Evolutionary conservation across 2,797 vertebrate species (phyloP).

Genomic region (Falco concolor): DNA sequence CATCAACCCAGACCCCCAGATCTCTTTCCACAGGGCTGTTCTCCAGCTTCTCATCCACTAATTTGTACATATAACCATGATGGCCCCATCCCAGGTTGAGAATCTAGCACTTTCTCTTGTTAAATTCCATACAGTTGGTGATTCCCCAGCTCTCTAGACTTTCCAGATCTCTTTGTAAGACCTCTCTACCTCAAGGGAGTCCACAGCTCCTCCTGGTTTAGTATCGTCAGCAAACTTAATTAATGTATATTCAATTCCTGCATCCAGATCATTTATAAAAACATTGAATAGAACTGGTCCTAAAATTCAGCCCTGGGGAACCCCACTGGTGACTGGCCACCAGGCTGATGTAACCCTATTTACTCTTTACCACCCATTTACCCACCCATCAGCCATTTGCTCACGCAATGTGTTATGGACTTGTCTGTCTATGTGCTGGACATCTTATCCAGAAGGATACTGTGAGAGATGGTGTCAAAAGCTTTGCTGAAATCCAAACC

Average conservation of each 20-base stretch:
- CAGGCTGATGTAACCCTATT: neutral
- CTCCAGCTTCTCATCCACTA: neutral
- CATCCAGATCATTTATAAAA: neutral
- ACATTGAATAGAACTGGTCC: neutral
- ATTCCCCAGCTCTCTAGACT: neutral
- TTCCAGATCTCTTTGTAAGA: neutral
- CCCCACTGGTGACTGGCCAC: neutral
- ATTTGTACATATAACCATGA: neutral
- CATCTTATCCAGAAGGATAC: too few species aligned
- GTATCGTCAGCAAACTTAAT: neutral
- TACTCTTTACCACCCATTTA: neutral
- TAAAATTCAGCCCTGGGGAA: neutral
- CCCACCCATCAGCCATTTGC: neutral
- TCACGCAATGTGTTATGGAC: neutral
- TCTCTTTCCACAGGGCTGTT: accelerated
- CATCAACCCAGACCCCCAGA: neutral
- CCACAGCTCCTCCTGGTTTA: neutral
- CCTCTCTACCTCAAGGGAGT: neutral
- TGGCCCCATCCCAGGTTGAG: neutral
- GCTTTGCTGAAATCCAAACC: neutral
- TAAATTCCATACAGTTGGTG: neutral
- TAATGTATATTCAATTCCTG: neutral
- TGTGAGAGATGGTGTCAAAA: neutral
- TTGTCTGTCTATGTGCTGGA: neutral
- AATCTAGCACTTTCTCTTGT: neutral